Conservation (phyloP, 64 coral and sea anemone species). For the Montipora foliosa region DNA sequence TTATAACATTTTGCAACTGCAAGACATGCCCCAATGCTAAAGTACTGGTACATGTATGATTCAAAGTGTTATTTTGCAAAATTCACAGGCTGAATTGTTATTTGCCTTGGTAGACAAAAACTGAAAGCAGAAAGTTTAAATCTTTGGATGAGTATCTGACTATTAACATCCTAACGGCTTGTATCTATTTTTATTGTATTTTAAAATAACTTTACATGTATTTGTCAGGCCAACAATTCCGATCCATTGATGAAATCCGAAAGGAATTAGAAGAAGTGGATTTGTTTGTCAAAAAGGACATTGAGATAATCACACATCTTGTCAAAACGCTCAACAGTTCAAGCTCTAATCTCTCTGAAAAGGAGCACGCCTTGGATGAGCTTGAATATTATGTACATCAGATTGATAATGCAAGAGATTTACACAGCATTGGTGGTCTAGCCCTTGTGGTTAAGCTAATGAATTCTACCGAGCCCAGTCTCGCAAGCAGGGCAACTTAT, state of each 20-base stretch:
- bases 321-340: constrained; percentile 71
- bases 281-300: constrained; percentile 91
- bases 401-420: constrained; percentile 96
- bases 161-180: no score
- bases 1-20: no score
- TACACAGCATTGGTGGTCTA: constrained; percentile 89
- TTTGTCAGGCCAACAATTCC: constrained; percentile 48
- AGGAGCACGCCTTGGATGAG: constrained; percentile 79
- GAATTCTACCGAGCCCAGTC: constrained; percentile 74
- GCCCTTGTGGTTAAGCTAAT: constrained; percentile 76
- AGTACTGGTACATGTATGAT: no score
- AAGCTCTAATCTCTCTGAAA: constrained; percentile 54
- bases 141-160: no score
- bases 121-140: no score
- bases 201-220: no score
- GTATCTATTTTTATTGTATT: no score
- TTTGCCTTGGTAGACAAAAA: no score
- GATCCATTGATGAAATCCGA: constrained; percentile 91
- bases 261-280: constrained; percentile 89
- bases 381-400: constrained; percentile 97
- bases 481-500: constrained; percentile 79
- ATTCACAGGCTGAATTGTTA: no score
- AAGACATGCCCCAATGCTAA: no score
- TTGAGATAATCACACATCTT: constrained; percentile 84
- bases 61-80: no score